phyloP scores from a whole-genome alignment of 2,113 vertebrate species.

The Mormyrus lacerda region DNA sequence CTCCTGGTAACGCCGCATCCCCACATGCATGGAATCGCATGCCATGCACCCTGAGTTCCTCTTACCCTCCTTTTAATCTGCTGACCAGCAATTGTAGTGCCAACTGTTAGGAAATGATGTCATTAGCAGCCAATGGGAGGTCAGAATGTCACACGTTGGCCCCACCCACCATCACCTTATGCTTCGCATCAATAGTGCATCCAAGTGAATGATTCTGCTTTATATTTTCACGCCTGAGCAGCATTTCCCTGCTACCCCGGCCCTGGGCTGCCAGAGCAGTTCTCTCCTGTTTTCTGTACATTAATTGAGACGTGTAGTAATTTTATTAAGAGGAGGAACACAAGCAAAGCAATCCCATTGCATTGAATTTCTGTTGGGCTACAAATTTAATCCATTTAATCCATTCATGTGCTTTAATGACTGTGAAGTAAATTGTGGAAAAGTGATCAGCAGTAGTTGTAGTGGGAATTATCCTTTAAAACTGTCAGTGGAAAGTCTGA shows the following conservation, averaged over 20 bases:
- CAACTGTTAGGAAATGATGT: not conserved
- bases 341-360: not conserved
- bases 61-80: not conserved
- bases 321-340: not conserved
- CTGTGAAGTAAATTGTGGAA: not conserved
- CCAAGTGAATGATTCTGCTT: not conserved
- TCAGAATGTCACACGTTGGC: not conserved
- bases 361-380: not conserved
- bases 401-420: no score
- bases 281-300: not conserved
- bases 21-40: not conserved
- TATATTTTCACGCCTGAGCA: not conserved
- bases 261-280: not conserved
- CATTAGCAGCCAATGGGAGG: not conserved
- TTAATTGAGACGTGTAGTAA: not conserved
- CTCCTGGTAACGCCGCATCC: constrained; percentile 69
- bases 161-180: not conserved
- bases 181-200: not conserved
- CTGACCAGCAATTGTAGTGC: not conserved
- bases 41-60: not conserved
- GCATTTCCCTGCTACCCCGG: not conserved
- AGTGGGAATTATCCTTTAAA: not conserved
- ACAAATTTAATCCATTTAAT: not conserved
- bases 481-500: not conserved
- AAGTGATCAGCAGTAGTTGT: not conserved